Evolutionary conservation across 2,888 invertebrate species (phyloP).

Genomic region (Cheilosia vulpina): DNA sequence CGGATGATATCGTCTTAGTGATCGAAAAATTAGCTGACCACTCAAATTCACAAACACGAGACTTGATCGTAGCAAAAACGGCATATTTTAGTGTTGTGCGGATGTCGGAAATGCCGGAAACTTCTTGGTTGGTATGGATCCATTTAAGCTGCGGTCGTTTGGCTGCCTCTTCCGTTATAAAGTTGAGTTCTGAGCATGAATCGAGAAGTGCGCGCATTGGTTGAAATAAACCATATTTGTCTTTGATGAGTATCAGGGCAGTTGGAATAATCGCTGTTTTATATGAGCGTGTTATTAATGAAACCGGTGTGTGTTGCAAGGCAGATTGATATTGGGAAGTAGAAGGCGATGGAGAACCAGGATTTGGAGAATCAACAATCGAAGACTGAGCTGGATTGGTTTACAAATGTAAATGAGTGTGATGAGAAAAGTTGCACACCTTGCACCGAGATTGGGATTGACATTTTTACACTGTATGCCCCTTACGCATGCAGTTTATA

Average conservation of each 20-base stretch:
- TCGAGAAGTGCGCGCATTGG: not conserved
- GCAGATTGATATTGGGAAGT: not conserved
- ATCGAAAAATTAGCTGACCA: not conserved
- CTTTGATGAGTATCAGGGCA: no score
- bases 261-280: no score
- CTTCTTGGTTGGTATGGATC: not conserved
- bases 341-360: not conserved
- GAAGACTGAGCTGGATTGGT: not conserved
- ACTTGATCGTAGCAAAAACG: not conserved
- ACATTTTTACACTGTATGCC: not conserved
- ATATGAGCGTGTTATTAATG: no score
- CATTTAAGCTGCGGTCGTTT: not conserved
- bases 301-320: no score
- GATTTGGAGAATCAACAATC: not conserved
- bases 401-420: not conserved
- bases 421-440: slow-evolving; percentile 9
- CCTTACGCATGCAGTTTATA: not conserved
- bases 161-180: no score
- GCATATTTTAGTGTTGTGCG: not conserved
- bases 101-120: slow-evolving; percentile 19
- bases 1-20: not conserved
- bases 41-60: not conserved
- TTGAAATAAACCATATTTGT: not conserved
- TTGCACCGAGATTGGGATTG: slow-evolving; percentile 6
- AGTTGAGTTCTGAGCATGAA: no score